phyloP scores from a whole-genome alignment of 2,797 vertebrate genomes.

The Eidolon dupreanum region DNA sequence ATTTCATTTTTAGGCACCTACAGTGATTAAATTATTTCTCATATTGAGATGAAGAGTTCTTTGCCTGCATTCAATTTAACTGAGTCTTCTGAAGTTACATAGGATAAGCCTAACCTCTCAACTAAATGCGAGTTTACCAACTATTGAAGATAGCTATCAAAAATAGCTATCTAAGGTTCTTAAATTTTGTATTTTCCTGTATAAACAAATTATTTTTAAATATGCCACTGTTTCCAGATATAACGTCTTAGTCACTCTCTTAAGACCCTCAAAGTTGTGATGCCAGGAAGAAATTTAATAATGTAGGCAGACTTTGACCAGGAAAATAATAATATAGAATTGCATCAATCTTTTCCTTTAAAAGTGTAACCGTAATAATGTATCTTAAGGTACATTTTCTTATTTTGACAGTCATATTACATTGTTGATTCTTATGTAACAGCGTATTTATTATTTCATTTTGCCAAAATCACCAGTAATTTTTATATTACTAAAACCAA shows the following conservation, averaged over 20 bases:
- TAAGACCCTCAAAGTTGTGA: neutral
- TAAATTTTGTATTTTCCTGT: conserved; percentile 36
- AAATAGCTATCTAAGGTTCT: neutral
- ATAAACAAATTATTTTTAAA: conserved; percentile 30
- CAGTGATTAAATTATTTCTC: conserved; percentile 53
- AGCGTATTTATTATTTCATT: neutral
- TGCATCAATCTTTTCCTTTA: neutral
- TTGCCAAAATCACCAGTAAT: neutral
- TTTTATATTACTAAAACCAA: neutral
- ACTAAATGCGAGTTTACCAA: conserved; percentile 28
- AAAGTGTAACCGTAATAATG: neutral
- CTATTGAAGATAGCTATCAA: conserved; percentile 34
- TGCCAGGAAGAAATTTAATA: neutral
- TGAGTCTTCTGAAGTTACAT: conserved; percentile 27
- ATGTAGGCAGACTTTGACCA: neutral
- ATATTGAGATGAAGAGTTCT: conserved; percentile 35
- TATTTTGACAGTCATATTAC: neutral
- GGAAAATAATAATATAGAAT: neutral
- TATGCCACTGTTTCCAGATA: conserved; percentile 8
- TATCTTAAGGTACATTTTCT: neutral
- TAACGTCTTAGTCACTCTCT: neutral
- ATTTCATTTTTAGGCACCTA: conserved; percentile 26
- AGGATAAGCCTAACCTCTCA: conserved; percentile 50
- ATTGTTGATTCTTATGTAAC: neutral
- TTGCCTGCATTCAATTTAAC: conserved; percentile 52